Conservation (phyloP, 2,113 vertebrate genomes). For the Microtus oregoni region DNA sequence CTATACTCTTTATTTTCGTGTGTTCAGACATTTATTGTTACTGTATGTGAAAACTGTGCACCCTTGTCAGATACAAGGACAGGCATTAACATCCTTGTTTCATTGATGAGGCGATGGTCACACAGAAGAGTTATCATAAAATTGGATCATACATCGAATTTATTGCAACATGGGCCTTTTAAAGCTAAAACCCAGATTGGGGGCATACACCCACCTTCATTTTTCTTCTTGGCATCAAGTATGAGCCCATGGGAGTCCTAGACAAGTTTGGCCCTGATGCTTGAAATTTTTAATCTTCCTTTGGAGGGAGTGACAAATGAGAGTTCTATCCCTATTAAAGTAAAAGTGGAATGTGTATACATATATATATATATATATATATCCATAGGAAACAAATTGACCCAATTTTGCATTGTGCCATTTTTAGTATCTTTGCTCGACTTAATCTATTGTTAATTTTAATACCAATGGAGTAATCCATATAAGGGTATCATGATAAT, state of each 20-base stretch:
- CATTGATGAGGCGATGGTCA: neutral
- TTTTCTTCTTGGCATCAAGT: constrained; percentile 44
- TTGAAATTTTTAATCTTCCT: constrained; percentile 18
- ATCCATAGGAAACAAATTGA: neutral
- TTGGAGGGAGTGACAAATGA: constrained; percentile 28
- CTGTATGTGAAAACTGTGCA: constrained; percentile 8
- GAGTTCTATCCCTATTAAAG: constrained; percentile 10
- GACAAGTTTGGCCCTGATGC: constrained; percentile 44
- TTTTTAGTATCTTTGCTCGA: neutral
- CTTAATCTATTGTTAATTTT: constrained; percentile 26
- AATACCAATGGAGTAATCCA: constrained; percentile 24
- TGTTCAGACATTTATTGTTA: constrained; percentile 38
- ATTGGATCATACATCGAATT: neutral
- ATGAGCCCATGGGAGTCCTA: constrained; percentile 54
- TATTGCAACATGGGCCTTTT: neutral
- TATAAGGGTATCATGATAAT: neutral
- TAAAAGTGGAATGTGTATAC: neutral
- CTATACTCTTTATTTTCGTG: constrained; percentile 7
- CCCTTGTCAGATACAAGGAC: neutral
- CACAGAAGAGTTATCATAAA: neutral
- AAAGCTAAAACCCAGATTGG: neutral
- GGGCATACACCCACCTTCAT: neutral
- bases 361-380: no score
- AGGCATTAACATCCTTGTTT: neutral
- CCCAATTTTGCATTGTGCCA: neutral